Conservation (phyloP, 2,888 invertebrate genomes). For the Pachymerium ferrugineum region DNA sequence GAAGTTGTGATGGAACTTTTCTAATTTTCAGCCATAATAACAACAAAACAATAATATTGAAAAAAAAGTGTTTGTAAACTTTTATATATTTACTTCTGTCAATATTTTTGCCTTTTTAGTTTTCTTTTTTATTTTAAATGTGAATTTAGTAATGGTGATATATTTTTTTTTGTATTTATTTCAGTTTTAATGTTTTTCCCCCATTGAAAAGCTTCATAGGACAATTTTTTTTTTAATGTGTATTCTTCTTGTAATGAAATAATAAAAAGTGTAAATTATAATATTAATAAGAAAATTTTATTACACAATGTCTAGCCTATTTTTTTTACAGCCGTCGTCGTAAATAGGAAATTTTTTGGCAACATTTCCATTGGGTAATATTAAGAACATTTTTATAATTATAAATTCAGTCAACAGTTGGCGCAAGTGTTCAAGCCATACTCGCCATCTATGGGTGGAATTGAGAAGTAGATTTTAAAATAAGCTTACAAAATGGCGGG, state of each 20-base stretch:
- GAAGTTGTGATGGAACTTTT: constrained; percentile 6
- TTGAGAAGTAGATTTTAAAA: not conserved
- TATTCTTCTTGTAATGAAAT: constrained; percentile 20
- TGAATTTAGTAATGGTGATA: not conserved
- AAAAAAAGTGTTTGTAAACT: not conserved
- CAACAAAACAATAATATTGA: not conserved
- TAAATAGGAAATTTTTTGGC: too few relatives aligned
- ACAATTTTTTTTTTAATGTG: constrained; percentile 20
- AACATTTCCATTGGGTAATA: too few relatives aligned
- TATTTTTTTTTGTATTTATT: not conserved
- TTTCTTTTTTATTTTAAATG: not conserved
- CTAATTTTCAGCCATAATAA: not conserved
- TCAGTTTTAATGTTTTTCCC: not conserved
- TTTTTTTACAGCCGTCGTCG: too few relatives aligned
- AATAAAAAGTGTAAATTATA: constrained; percentile 20
- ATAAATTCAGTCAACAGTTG: too few relatives aligned
- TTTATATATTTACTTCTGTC: not conserved
- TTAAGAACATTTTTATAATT: too few relatives aligned
- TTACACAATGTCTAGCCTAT: too few relatives aligned
- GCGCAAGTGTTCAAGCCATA: too few relatives aligned
- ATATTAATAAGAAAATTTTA: too few relatives aligned
- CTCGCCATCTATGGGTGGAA: not conserved
- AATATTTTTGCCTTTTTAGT: not conserved
- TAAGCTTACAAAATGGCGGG: not conserved
- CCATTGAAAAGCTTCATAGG: not conserved